Conservation (phyloP, 2,113 vertebrate species). For the Crotalus helleri region DNA sequence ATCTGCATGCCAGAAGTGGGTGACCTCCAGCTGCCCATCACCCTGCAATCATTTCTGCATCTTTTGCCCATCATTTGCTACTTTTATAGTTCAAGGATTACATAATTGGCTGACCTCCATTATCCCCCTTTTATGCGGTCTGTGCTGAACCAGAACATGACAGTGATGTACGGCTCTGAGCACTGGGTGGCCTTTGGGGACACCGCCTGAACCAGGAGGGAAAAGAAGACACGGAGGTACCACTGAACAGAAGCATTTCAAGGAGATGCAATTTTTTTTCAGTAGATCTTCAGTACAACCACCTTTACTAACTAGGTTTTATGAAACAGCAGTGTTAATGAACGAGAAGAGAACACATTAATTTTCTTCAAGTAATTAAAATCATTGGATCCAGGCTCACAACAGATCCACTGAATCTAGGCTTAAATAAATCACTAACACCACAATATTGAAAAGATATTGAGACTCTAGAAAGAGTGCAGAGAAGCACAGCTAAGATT, state of each 20-base stretch:
- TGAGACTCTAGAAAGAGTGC: too few species aligned
- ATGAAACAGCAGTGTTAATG: neutral
- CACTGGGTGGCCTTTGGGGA: neutral
- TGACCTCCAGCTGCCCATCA: conserved; percentile 21
- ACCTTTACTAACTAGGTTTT: neutral
- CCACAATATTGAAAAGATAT: too few species aligned
- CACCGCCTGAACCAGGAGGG: neutral
- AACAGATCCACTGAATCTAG: neutral
- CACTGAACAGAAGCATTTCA: neutral
- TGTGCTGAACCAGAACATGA: conserved; percentile 41
- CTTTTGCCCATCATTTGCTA: conserved; percentile 47
- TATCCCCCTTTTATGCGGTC: conserved; percentile 39
- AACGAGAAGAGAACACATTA: neutral
- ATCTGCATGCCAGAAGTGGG: neutral
- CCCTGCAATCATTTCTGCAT: conserved; percentile 29
- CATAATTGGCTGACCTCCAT: conserved; percentile 61
- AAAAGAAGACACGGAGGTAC: neutral
- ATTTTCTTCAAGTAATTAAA: neutral
- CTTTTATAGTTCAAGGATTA: conserved; percentile 52
- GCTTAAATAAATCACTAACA: neutral
- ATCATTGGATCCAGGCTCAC: neutral
- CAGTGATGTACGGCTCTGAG: conserved; percentile 14
- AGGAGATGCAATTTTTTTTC: neutral
- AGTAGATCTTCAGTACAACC: too few species aligned
- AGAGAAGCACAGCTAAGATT: too few species aligned